Evolutionary conservation across 2,888 invertebrate species (phyloP).

Genomic region (Arrhopalites spinosus): DNA sequence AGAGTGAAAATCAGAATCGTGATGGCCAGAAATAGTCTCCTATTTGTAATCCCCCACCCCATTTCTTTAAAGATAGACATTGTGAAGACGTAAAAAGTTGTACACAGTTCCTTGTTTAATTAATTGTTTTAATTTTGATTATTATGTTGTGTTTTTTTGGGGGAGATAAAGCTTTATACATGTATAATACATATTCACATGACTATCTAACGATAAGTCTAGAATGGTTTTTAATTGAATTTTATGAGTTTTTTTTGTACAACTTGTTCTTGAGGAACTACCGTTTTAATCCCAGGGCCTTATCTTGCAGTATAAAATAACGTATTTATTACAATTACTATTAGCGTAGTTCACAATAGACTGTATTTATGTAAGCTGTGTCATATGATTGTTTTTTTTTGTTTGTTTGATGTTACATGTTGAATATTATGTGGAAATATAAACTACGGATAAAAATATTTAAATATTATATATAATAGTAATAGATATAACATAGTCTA

Average conservation of each 20-base stretch:
- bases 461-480: too few species aligned
- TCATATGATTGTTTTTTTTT: too few species aligned
- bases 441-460: too few species aligned
- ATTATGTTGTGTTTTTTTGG: neutral
- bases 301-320: too few species aligned
- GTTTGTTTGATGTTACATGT: too few species aligned
- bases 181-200: neutral
- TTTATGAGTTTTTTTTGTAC: neutral
- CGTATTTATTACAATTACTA: neutral
- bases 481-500: neutral
- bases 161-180: neutral
- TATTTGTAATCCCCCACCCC: too few species aligned
- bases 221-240: neutral
- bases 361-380: too few species aligned
- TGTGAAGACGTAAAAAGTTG: neutral
- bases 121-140: too few species aligned
- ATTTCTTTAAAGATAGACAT: neutral
- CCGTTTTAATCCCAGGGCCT: neutral
- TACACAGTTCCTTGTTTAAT: neutral
- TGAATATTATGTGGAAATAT: too few species aligned
- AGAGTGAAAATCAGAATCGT: conserved; percentile 36
- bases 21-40: conserved; percentile 11
- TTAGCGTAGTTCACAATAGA: too few species aligned
- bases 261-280: neutral
- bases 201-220: too few species aligned